phyloP scores from a whole-genome alignment of 2,888 invertebrate genomes.

The Heliconius aoede region DNA sequence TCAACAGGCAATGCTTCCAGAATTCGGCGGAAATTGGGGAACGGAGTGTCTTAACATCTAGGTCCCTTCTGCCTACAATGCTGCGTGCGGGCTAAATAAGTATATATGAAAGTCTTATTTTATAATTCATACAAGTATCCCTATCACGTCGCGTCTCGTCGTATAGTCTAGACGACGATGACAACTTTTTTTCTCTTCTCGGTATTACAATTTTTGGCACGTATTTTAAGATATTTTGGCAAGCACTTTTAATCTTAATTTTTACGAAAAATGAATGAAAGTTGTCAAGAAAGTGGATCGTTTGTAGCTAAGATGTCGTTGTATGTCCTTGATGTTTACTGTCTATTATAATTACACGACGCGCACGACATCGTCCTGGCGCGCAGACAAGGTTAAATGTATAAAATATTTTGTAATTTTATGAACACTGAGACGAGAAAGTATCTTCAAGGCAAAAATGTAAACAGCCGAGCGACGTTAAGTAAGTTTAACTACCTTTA shows the following conservation, averaged over 20 bases:
- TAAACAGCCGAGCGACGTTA: conserved; percentile 42
- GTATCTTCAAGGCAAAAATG: conserved; percentile 50
- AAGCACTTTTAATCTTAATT: conserved; percentile 73
- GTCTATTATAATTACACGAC: conserved; percentile 47
- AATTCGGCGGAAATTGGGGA: too few relatives aligned
- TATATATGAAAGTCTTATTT: conserved; percentile 15
- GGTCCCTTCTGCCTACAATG: too few relatives aligned
- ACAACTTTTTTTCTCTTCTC: conserved; percentile 72
- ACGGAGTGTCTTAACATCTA: too few relatives aligned
- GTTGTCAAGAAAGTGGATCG: conserved; percentile 70
- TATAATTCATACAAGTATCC: conserved; percentile 46
- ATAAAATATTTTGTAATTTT: conserved; percentile 44
- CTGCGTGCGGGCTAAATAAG: too few relatives aligned
- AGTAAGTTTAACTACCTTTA: conserved; percentile 19
- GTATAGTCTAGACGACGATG: conserved; percentile 74
- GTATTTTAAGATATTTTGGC: conserved; percentile 75
- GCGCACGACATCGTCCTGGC: conserved; percentile 45
- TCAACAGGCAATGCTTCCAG: too few relatives aligned
- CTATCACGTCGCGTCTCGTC: conserved; percentile 71
- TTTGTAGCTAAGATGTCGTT: conserved; percentile 49
- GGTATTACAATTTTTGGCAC: conserved; percentile 80
- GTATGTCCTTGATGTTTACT: conserved; percentile 59
- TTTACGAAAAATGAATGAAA: conserved; percentile 80
- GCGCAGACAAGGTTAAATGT: conserved; percentile 46
- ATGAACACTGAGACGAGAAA: conserved; percentile 48